Evolutionary conservation across 30 jellyfish, hydroid and myxozoan genomes (phyloP), one percentile per base, ranked within the genome.

Genomic region (Cassiopea xamachana): DNA sequence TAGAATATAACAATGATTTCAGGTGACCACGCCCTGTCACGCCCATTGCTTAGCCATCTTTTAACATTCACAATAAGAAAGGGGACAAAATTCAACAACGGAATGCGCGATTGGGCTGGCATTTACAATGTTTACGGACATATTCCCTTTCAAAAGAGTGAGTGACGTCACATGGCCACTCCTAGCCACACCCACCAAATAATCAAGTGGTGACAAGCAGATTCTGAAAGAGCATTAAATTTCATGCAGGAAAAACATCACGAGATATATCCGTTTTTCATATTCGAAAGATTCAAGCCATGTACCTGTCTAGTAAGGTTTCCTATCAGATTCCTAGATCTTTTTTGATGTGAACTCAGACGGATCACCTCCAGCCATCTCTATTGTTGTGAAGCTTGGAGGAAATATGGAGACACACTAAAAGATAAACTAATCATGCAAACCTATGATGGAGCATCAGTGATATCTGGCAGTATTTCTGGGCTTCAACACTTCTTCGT

Each of bases 171-270:
- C 64, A 55, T 55, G 64, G 12, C 64, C 64, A 55, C 64, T 6
- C 64, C 64, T 55, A 55, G 64, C 64, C 64, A 55, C 64, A 55
- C 64, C 64, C 64, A 55, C 64, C 64, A 69, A 18, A 70, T 73
- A 60, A 85, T 79, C 93, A 74, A 55, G 81, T 79, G 83, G 48
- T 85, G 93, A 60, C 93, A 85, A 58, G 69, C 87, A 80, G 80
- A 75, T 83, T 83, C 87, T 83, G 92, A 69, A 73, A 83, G 85
- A 83, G 93, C 93, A 85, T 71, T 85, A 85, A 73, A 75, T 85
- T 73, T 85, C 87, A 74, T 59, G 81, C 39, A 81, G 90, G 81
- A 81, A 68, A 60, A 61, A 68, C 90, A 62, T 81, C 55, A 46
- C 81, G 64, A 81, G 45, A 81, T 81, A 81, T 68, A 68, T 68